phyloP scores from a whole-genome alignment of 2,888 invertebrate genomes.

The Lithodes maja region DNA sequence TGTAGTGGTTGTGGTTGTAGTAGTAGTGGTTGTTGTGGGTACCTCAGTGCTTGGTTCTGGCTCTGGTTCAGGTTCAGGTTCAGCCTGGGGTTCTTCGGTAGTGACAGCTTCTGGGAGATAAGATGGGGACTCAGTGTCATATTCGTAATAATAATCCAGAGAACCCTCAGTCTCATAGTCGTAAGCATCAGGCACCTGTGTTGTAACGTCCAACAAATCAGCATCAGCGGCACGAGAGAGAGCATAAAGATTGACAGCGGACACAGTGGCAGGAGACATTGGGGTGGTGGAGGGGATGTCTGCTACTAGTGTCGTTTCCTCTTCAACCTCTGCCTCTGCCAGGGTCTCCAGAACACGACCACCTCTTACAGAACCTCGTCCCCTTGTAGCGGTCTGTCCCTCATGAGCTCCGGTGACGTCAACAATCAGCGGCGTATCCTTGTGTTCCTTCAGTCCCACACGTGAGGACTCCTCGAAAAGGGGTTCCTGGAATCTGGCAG shows the following conservation, averaged over 20 bases:
- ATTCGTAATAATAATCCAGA: conserved; percentile 50
- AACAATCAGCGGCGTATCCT: conserved; percentile 33
- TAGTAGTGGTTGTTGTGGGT: conserved; percentile 52
- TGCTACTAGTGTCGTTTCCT: conserved; percentile 21
- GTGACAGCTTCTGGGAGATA: conserved; percentile 26
- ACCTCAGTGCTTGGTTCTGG: conserved; percentile 53
- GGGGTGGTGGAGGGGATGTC: conserved; percentile 38
- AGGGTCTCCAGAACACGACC: conserved; percentile 10
- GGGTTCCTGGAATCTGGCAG: conserved; percentile 27
- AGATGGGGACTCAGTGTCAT: conserved; percentile 9
- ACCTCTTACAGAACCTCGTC: conserved; percentile 25
- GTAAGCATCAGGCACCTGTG: conserved; percentile 14
- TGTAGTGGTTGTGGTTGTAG: conserved; percentile 62
- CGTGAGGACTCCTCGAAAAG: conserved; percentile 38
- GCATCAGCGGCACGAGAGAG: conserved; percentile 63
- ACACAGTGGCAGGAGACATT: conserved; percentile 40
- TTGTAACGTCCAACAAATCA: conserved; percentile 43
- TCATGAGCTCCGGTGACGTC: conserved; percentile 38
- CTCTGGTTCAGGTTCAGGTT: conserved; percentile 51
- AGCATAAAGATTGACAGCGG: conserved; percentile 60
- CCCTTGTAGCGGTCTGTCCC: not conserved
- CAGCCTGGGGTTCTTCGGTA: conserved; percentile 27
- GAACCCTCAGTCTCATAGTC: conserved; percentile 52
- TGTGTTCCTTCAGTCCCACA: conserved; percentile 38
- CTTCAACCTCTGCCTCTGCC: conserved; percentile 1